phyloP scores from a whole-genome alignment of 2,888 invertebrate species.

The Tetrapedia diversipes region DNA sequence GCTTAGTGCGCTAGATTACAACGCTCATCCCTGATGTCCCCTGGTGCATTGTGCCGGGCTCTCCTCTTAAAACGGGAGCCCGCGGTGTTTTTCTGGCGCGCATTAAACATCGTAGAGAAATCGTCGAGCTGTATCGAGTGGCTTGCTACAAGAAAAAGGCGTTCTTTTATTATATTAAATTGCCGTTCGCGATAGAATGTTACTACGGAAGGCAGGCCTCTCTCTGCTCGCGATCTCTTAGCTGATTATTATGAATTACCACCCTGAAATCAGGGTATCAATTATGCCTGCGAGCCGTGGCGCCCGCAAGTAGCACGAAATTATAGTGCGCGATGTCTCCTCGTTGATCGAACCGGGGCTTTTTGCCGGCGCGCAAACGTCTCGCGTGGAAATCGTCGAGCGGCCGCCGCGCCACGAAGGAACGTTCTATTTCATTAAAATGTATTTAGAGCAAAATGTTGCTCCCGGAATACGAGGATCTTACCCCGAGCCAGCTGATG shows the following conservation, averaged over 20 bases:
- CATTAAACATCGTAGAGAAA: constrained; percentile 24
- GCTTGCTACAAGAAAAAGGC: constrained; percentile 39
- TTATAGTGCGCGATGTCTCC: constrained; percentile 58
- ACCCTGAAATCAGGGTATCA: constrained; percentile 56
- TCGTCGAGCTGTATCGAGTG: constrained; percentile 8
- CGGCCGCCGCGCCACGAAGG: background rate
- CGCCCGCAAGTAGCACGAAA: constrained; percentile 52
- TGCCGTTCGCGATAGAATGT: constrained; percentile 39
- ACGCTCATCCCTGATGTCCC: background rate
- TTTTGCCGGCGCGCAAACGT: constrained; percentile 28
- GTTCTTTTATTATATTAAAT: constrained; percentile 54
- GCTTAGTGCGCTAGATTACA: background rate
- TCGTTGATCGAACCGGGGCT: constrained; percentile 49
- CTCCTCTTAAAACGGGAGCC: background rate
- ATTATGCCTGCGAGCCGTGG: constrained; percentile 57
- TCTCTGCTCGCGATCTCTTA: constrained; percentile 49
- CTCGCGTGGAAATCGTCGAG: constrained; percentile 31
- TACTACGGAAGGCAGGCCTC: constrained; percentile 17
- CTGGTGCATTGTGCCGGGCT: background rate
- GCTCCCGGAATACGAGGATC: constrained; percentile 30
- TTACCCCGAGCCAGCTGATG: constrained; percentile 23
- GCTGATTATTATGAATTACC: constrained; percentile 56
- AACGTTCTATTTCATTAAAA: constrained; percentile 50
- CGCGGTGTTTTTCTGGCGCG: background rate
- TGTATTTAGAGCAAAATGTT: constrained; percentile 48